phyloP scores from a whole-genome alignment of 2,113 vertebrate genomes.

The Solea senegalensis region DNA sequence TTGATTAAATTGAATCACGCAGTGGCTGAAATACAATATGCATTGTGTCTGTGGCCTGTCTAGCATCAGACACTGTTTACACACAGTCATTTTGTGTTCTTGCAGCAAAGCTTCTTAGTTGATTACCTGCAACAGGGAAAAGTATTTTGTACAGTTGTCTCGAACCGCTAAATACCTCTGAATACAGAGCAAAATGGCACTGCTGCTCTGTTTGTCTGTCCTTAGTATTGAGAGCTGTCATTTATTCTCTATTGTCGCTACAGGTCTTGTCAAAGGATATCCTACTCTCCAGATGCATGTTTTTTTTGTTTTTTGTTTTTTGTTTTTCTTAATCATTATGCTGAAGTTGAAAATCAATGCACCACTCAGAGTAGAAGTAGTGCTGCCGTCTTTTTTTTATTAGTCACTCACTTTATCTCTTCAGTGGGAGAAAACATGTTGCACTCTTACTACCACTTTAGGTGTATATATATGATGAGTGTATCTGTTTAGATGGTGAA shows the following conservation, averaged over 20 bases:
- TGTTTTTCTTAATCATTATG: neutral
- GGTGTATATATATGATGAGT: neutral
- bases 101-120: slow-evolving; percentile 10
- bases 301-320: neutral
- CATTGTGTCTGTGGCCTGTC: neutral
- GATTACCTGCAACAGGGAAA: slow-evolving; percentile 2
- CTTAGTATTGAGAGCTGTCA: neutral
- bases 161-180: neutral
- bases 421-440: slow-evolving; percentile 9
- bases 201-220: neutral
- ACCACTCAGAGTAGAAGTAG: neutral
- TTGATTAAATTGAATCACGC: slow-evolving; percentile 21
- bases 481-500: neutral
- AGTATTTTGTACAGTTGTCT: neutral
- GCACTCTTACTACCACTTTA: slow-evolving; percentile 8
- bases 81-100: neutral
- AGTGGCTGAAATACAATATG: slow-evolving; percentile 14
- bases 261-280: neutral
- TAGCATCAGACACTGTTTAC: slow-evolving; percentile 8
- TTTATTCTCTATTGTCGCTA: too few species aligned
- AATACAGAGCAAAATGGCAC: neutral
- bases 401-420: slow-evolving; percentile 3
- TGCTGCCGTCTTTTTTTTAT: slow-evolving; percentile 10
- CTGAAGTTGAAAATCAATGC: slow-evolving; percentile 22
- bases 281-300: neutral